These are phyloP conservation scores for Zonitis immaculata DNA, from an alignment of 2,888 invertebrate genomes.

Conservation along the genomic window DNA sequence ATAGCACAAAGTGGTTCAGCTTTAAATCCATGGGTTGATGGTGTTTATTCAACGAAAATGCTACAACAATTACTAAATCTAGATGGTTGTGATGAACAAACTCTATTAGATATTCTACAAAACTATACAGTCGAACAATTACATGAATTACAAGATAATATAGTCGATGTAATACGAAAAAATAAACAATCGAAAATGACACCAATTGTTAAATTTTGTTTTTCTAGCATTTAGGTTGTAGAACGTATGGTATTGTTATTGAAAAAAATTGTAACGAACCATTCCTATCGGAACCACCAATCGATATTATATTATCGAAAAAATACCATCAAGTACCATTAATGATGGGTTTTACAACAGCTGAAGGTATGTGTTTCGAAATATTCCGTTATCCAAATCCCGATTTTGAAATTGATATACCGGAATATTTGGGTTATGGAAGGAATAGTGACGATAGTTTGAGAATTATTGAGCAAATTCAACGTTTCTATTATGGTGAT, in stretches of 20 bases:
- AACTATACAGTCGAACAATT: conserved; percentile 6
- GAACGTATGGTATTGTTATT: conserved; percentile 22
- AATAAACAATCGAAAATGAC: neutral
- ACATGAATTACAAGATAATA: conserved; percentile 10
- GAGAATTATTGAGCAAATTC: conserved; percentile 18
- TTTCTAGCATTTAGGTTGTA: neutral
- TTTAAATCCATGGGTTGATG: neutral
- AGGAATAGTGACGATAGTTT: neutral
- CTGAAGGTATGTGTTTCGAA: conserved; percentile 33
- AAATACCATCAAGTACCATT: conserved; percentile 33
- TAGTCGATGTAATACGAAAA: conserved; percentile 5
- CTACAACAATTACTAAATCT: neutral
- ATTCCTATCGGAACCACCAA: conserved; percentile 31
- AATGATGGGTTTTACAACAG: conserved; percentile 31
- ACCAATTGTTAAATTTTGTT: no score
- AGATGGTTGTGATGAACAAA: neutral
- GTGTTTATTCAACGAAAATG: neutral
- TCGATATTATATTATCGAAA: conserved; percentile 27
- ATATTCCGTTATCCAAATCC: conserved; percentile 15
- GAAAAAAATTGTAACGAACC: conserved; percentile 27
- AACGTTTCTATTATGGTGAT: conserved; percentile 35
- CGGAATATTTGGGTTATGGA: conserved; percentile 3
- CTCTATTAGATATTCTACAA: neutral
- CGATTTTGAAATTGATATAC: conserved; percentile 26
- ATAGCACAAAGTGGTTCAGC: neutral